Base-by-base conservation (phyloP, 2,113 vertebrate genomes). In the Catharus fuscescens region DNA sequence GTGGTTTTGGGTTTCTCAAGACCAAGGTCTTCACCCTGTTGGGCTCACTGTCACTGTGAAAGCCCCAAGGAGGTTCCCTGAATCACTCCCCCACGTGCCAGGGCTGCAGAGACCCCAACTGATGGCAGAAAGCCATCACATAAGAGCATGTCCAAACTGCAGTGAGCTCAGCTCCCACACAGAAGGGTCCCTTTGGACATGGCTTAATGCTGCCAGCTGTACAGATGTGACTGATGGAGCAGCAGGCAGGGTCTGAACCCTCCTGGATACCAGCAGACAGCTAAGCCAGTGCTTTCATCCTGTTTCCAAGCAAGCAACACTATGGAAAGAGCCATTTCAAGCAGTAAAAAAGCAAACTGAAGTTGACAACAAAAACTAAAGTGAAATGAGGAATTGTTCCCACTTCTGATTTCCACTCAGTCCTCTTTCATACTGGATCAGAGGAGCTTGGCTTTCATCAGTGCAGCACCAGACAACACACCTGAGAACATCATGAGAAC, bases 361-460 rank as follows among this genome's bases (percentile, higher is more conserved):
- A 81, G 31, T 48, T 71, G 80, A 92, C 88, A 96, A 88, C 25
- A 86, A 86, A 92, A 96, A 64, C 12, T 48, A 26, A 60, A 92
- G 28, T 10, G 73, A 88, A 94, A 93, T 64, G 53, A 95, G 53
- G 79, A 91, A 92, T 72, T 81, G 69, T 89, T 93, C 57, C 80
- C 72, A 61, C 61, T 96, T 93, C 81, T 91, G 86, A 93, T 91
- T 93, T 56, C 69, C 73, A 91, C 69, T 84, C 91, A 81, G 83
- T 44, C 53, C 8, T 87, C 77, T 79, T 92, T 96, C 91, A 94
- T 80, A 88, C 73, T 69, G 65, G 60, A 96, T 96, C 86, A 95
- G 77, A 93, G 80, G 31, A 91, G 77, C 31, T 64, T 32, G 1
- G 9, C 83, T 96, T 96, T 92, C 89, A 93, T 81, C 89, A 91